Base-by-base conservation (phyloP, 2,113 vertebrate genomes). In the Cebus imitator region DNA sequence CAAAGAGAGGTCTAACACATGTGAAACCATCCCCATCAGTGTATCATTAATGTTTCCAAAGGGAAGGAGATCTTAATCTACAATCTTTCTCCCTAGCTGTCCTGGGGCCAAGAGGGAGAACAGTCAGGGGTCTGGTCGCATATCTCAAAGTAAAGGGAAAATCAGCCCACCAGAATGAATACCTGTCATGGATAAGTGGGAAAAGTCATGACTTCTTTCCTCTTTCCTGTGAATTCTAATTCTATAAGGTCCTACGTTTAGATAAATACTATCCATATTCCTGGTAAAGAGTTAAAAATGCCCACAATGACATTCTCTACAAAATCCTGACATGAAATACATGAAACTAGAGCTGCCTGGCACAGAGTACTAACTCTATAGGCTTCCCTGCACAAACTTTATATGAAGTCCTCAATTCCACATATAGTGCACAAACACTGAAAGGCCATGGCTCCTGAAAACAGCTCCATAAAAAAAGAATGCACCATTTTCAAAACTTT, bases 361-460 rank as follows among this genome's bases (percentile, higher is more conserved):
- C 89, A 97, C 84, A 37, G 0, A 40, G 78, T 57, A 48, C 43
- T 45, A 97, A 90, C 92, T 0, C 70, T 79, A 96, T 95, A 94
- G 97, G 97, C 76, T 96, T 96, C 50, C 70, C 9, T 64, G 25
- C 64, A 93, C 66, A 1, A 52, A 92, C 78, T 96, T 97, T 50
- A 98, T 95, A 95, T 95, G 95, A 98, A 98, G 95, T 90, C 96
- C 97, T 90, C 96, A 96, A 91, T 98, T 98, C 88, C 97, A 75
- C 50, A 90, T 81, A 96, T 50, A 72, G 92, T 95, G 96, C 95
- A 92, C 95, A 98, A 97, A 98, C 92, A 92, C 73, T 78, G 91
- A 98, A 97, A 97, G 96, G 94, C 91, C 97, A 98, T 76, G 95
- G 97, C 95, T 98, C 97, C 76, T 97, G 79, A 96, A 97, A 98